Evolutionary conservation across 2,797 vertebrate genomes (phyloP), one percentile per base, ranked within the genome.

Genomic region (Rousettus madagascariensis): DNA sequence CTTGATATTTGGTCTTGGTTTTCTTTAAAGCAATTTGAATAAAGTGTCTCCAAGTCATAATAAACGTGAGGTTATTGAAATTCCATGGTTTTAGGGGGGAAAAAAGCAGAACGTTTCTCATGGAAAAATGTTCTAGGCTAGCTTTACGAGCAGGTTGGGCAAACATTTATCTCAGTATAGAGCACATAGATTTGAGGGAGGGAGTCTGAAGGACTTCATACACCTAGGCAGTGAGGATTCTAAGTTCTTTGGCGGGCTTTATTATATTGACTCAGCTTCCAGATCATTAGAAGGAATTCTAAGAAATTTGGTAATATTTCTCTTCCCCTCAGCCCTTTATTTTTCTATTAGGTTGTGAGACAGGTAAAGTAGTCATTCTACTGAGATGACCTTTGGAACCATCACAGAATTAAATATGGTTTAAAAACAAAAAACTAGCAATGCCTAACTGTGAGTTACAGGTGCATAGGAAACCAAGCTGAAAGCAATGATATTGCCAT

Each of bases 1-100:
- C 63, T 36, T 68, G 24, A 3, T 55, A 6, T 17, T 65, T 89
- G 43, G 43, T 68, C 22, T 49, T 85, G 15, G 16, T 90, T 95
- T 86, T 75, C 74, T 95, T 95, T 83, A 78, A 71, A 86, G 36
- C 15, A 78, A 72, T 69, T 61, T 92, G 43, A 72, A 86, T 78
- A 30, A 86, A 94, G 26, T n/a, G n/a, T 75, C 9, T 78, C 49
- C 43, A 75, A 74, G 53, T 68, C 33, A 69, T 38, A 85, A 69
- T 77, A 85, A 69, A 80, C 24, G 15, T 55, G 57, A 90, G 19
- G 55, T 68, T 93, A 88, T 5, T 33, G 17, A 86, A 43, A 86
- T 72, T 46, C 59, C 19, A 53, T 12, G 3, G n/a, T 71, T 86
- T 83, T 82, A 59, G 28, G 1, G 8, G 30, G 1, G 5, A 5